Percentiles rank a stretch among this genome's conserved stretches.
phyloP scores from a whole-genome alignment of 2,797 vertebrate species.

The Spinibarbus caldwelli region DNA sequence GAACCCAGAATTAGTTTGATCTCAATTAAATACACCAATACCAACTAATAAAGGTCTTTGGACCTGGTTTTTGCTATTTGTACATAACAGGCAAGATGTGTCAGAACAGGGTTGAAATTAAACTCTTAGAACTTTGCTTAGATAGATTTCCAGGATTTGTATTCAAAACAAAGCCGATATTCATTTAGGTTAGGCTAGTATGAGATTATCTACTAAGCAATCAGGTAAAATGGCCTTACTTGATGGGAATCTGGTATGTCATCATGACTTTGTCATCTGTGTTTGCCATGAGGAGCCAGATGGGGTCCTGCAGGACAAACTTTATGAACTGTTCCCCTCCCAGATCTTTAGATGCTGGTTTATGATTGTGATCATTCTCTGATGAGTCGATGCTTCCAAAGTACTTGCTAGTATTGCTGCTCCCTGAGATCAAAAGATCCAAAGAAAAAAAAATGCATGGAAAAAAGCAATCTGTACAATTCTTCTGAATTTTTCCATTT shows the following conservation, averaged over 20 bases:
- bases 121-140: background rate
- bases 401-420: conserved; percentile 83
- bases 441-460: background rate
- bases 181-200: background rate
- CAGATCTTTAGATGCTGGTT: conserved; percentile 59
- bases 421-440: conserved; percentile 63
- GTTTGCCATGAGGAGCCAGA: conserved; percentile 83
- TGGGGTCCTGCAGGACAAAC: conserved; percentile 81
- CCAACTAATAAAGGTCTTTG: background rate
- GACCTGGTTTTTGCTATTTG: background rate
- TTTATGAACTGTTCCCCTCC: conserved; percentile 76
- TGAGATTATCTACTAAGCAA: background rate
- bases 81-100: background rate
- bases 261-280: conserved; percentile 80
- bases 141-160: background rate
- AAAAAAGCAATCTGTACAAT: background rate
- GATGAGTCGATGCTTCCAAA: conserved; percentile 82
- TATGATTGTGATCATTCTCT: conserved; percentile 72
- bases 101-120: background rate
- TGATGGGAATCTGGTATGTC: conserved; percentile 80
- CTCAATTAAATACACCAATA: background rate
- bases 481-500: background rate
- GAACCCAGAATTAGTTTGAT: background rate
- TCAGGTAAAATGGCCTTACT: conserved; percentile 66
- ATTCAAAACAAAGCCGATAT: background rate